These are phyloP conservation scores for Muschampia plurimacula DNA, from an alignment of 2,888 invertebrate species.

Conservation along the genomic window DNA sequence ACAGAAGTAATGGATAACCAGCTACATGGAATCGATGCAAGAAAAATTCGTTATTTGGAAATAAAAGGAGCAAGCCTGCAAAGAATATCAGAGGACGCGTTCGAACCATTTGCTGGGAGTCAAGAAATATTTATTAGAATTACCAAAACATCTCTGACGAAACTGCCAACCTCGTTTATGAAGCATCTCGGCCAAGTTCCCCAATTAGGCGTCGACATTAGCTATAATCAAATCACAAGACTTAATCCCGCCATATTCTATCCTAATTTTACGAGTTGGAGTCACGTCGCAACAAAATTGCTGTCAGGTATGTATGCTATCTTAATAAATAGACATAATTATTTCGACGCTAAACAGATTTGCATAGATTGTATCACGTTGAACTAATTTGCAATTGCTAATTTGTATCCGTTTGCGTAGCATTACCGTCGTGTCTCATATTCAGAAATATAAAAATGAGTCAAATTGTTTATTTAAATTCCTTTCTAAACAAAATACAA, in stretches of 20 bases:
- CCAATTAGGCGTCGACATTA: slow-evolving; percentile 92
- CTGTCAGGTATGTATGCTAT: slow-evolving; percentile 88
- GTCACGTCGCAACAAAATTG: slow-evolving; percentile 93
- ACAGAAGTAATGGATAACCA: slow-evolving; percentile 91
- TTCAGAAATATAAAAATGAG: neutral
- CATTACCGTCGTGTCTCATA: slow-evolving; percentile 12
- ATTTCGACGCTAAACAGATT: slow-evolving; percentile 19
- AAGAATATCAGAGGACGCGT: slow-evolving; percentile 91
- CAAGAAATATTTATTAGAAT: slow-evolving; percentile 92
- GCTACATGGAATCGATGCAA: slow-evolving; percentile 90
- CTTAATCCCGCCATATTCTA: slow-evolving; percentile 94
- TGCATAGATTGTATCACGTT: slow-evolving; percentile 12
- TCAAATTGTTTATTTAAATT: too few relatives aligned
- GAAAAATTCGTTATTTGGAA: slow-evolving; percentile 92
- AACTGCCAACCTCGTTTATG: slow-evolving; percentile 92
- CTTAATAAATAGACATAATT: slow-evolving; percentile 33
- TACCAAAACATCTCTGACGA: slow-evolving; percentile 91
- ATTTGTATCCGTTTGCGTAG: slow-evolving; percentile 14
- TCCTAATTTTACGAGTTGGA: slow-evolving; percentile 94
- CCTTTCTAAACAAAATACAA: neutral
- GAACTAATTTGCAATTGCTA: slow-evolving; percentile 24
- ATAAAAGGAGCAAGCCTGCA: slow-evolving; percentile 91
- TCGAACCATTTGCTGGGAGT: slow-evolving; percentile 89
- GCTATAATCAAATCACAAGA: slow-evolving; percentile 91
- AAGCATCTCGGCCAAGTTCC: slow-evolving; percentile 91